A percentile compares a stretch with the other conserved stretches of the same genome.
Evolutionary conservation across 2,888 invertebrate species (phyloP).

Genomic region (Brachyptera risi): DNA sequence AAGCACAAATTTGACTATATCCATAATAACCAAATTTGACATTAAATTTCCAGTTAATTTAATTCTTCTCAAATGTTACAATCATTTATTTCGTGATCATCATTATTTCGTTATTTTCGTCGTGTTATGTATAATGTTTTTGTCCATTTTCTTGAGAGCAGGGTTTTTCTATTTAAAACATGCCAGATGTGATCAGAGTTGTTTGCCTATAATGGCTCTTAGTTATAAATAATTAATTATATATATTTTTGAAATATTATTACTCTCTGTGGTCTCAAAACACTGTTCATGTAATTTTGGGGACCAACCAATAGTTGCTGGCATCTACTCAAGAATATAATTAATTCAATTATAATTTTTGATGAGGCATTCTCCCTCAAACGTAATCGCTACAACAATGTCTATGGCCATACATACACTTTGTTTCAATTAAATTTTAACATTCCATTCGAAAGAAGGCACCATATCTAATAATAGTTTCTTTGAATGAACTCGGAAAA

Average conservation of each 20-base stretch:
- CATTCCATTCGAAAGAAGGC: no score
- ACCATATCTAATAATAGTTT: no score
- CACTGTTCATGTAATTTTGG: constrained; percentile 9
- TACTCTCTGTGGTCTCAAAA: constrained; percentile 21
- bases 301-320: constrained; percentile 3
- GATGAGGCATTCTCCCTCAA: no score
- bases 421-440: no score
- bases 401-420: no score
- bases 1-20: constrained; percentile 10
- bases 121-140: neutral
- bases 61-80: neutral
- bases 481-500: no score
- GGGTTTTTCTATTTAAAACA: constrained; percentile 1
- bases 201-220: constrained; percentile 20
- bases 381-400: no score
- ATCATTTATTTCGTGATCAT: neutral
- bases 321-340: no score
- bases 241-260: constrained; percentile 18
- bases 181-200: constrained; percentile 21
- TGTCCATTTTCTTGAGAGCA: neutral
- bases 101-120: neutral
- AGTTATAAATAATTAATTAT: constrained; percentile 19
- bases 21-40: neutral
- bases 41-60: neutral
- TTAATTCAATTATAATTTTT: no score